These are phyloP conservation scores for Chunga burmeisteri DNA, from an alignment of 2,113 vertebrate genomes.

Conservation along the genomic window DNA sequence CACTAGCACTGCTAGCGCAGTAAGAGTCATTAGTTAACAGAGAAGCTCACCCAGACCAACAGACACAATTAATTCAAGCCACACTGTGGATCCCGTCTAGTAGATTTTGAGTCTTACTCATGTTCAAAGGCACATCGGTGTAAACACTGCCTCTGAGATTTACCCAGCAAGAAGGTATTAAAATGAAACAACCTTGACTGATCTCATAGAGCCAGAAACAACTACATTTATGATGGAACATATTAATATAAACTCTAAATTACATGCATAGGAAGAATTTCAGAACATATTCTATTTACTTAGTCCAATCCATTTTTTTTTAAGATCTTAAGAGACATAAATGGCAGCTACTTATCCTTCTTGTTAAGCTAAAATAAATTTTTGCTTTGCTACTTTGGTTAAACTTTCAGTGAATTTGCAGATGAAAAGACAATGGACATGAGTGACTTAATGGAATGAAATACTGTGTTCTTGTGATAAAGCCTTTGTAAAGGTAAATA, in stretches of 20 bases:
- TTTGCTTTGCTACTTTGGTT: background rate
- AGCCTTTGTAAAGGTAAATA: background rate
- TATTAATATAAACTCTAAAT: background rate
- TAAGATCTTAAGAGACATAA: background rate
- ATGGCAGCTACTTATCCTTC: background rate
- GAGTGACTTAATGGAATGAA: background rate
- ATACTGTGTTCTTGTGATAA: background rate
- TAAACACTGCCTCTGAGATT: background rate
- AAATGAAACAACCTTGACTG: background rate
- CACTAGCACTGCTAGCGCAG: background rate
- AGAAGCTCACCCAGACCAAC: background rate
- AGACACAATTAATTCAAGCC: background rate
- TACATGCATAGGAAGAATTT: background rate
- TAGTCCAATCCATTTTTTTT: background rate
- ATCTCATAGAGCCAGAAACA: background rate
- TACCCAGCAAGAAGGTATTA: background rate
- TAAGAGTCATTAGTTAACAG: background rate
- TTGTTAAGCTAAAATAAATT: background rate
- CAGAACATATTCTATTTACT: background rate
- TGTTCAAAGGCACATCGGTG: background rate
- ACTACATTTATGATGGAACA: background rate
- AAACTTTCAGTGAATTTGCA: background rate
- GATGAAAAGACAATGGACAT: background rate
- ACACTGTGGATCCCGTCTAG: background rate
- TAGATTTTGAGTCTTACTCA: background rate